Base-by-base conservation (phyloP, 2,888 invertebrate species). In the Drosophila heteroneura region DNA sequence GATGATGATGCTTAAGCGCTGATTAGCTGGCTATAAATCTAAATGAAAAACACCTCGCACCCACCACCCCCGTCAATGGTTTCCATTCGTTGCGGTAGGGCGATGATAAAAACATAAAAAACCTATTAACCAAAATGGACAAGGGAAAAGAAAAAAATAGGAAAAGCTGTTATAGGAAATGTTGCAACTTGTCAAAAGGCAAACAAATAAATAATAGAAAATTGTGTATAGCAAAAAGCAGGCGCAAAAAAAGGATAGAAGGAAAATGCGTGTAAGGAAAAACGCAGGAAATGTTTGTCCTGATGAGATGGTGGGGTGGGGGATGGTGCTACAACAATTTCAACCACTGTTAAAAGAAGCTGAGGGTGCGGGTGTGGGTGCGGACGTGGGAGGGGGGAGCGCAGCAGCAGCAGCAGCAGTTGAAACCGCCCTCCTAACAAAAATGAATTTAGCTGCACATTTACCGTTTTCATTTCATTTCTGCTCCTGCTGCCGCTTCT, bases 81-180 rank as follows among this genome's bases (percentile, higher is more conserved):
- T 26, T 1, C 4, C 37, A 39, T 47, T 47, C 57, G 59, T 85
- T 85, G 85, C 56, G 88, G 85, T 85, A 85, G 80, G 79, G 67
- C 80, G 62, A 64, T 74, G 57, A 70, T 49, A 51, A 57, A 74
- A 56, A 82, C 85, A 83, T 80, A 82, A 88, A 88, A 82, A 83
- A 73, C 74, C 77, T 70, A 88, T 88, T 85, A 88, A 64, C 69
- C 59, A 67, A 59, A 66, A 51, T 41, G 47, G 53, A 60, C 74
- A 76, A 47, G 52, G 54, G 5, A 9, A 1, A 47, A 26, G 4
- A 47, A 16, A 26, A 65, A 65, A 62, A 51, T 53, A 44, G 30
- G 57, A 74, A 63, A 67, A 51, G n/a, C 52, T 47, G 47, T 16
- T 32, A 19, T 10, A 26, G 22, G 60, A 74, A 76, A 77, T 69